Evolutionary conservation across 2,113 vertebrate species (phyloP).

Genomic region (Corvus hawaiiensis): DNA sequence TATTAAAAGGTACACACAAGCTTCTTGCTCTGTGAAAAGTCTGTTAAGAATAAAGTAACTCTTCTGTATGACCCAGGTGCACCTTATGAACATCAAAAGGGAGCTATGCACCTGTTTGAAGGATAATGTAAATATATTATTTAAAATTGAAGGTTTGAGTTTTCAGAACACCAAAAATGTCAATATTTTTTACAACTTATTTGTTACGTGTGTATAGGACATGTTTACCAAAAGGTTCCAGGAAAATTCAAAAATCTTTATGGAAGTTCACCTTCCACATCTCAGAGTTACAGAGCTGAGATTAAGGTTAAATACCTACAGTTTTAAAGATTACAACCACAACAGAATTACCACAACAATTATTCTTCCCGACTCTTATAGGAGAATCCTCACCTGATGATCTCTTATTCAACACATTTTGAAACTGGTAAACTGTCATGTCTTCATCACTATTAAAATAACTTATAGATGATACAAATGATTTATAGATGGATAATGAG

Average conservation of each 20-base stretch:
- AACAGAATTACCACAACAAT: neutral
- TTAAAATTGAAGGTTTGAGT: neutral
- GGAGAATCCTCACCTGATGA: neutral
- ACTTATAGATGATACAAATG: neutral
- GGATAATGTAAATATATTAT: neutral
- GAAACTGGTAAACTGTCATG: neutral
- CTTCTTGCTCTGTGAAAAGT: neutral
- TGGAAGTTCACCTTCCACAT: neutral
- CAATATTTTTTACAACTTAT: neutral
- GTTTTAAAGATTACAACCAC: neutral
- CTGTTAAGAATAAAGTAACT: neutral
- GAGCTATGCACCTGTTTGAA: neutral
- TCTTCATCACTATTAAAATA: neutral
- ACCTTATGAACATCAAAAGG: neutral
- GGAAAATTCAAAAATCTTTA: neutral
- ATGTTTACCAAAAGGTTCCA: neutral
- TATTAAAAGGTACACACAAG: neutral
- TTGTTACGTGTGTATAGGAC: neutral
- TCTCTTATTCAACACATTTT: neutral
- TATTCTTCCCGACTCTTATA: neutral
- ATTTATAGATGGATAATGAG: neutral
- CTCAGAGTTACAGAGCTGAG: neutral
- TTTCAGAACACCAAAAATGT: neutral
- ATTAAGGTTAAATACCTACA: neutral
- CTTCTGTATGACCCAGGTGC: neutral